These are phyloP conservation scores for Zoroaster sp. DNA, from an alignment of 53 echinoderm and acorn worm species.

Conservation along the genomic window DNA sequence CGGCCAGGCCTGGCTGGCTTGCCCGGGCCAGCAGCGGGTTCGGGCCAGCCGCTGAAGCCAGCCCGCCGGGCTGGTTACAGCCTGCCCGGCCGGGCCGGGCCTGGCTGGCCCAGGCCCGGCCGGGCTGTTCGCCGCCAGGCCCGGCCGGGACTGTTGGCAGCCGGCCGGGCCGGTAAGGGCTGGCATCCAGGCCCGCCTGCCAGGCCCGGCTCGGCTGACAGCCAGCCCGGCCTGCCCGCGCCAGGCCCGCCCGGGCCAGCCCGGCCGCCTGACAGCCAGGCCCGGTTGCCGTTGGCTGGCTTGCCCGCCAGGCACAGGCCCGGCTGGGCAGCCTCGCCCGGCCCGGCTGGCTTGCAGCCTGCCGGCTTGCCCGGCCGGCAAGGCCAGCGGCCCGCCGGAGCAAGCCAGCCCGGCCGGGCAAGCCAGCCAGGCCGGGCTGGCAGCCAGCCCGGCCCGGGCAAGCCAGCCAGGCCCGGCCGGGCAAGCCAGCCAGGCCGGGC, in stretches of 20 bases:
- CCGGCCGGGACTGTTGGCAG: background rate
- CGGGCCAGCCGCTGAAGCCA: background rate
- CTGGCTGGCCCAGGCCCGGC: slow-evolving; percentile 24
- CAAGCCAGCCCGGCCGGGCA: background rate
- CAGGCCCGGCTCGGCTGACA: slow-evolving; percentile 27
- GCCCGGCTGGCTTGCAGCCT: background rate
- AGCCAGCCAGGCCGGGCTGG: background rate
- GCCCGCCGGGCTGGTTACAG: too few relatives aligned
- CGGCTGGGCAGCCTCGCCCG: background rate
- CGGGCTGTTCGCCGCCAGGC: background rate
- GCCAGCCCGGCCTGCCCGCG: background rate
- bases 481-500: background rate
- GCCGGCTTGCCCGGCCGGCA: background rate
- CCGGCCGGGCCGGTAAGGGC: slow-evolving; percentile 20
- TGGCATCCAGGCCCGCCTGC: too few relatives aligned
- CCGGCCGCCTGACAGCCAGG: background rate
- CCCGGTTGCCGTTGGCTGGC: background rate
- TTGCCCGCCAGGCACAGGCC: background rate
- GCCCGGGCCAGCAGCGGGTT: background rate
- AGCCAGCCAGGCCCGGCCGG: background rate
- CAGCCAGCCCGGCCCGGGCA: background rate
- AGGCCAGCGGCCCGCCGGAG: background rate
- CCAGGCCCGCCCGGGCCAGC: slow-evolving; percentile 7
- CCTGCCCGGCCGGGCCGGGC: slow-evolving; percentile 42
- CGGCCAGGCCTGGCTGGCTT: slow-evolving; percentile 42